Evolutionary conservation across 2,113 vertebrate genomes (phyloP).

Genomic region (Sula dactylatra): DNA sequence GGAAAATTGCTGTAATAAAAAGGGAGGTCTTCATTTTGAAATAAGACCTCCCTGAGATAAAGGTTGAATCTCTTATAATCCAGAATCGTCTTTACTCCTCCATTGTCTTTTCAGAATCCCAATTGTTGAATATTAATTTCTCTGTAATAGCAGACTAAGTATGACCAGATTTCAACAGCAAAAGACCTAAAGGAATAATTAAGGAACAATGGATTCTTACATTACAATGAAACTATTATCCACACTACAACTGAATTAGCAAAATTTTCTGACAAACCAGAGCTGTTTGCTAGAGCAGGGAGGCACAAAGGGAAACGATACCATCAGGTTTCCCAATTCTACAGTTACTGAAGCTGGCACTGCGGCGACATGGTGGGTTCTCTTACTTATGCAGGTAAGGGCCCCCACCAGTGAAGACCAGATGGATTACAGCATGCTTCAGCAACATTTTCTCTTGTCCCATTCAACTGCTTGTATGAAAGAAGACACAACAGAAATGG

Average conservation of each 20-base stretch:
- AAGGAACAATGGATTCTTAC: slow-evolving; percentile 32
- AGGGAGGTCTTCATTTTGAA: neutral
- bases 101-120: neutral
- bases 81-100: neutral
- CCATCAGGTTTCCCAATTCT: neutral
- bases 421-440: neutral
- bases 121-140: slow-evolving; percentile 36
- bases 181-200: slow-evolving; percentile 60
- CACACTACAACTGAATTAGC: neutral
- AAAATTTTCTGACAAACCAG: neutral
- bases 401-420: neutral
- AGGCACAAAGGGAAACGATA: neutral
- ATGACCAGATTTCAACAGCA: slow-evolving; percentile 32
- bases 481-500: neutral
- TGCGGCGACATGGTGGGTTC: neutral
- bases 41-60: neutral
- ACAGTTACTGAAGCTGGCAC: neutral
- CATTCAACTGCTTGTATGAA: neutral
- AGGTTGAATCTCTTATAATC: slow-evolving; percentile 11
- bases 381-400: neutral
- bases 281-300: neutral
- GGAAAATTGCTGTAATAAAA: slow-evolving; percentile 1
- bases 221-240: slow-evolving; percentile 14
- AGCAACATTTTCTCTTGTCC: neutral
- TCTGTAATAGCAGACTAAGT: slow-evolving; percentile 19